phyloP scores from a whole-genome alignment of 2,113 vertebrate genomes.

The Mustela lutreola region DNA sequence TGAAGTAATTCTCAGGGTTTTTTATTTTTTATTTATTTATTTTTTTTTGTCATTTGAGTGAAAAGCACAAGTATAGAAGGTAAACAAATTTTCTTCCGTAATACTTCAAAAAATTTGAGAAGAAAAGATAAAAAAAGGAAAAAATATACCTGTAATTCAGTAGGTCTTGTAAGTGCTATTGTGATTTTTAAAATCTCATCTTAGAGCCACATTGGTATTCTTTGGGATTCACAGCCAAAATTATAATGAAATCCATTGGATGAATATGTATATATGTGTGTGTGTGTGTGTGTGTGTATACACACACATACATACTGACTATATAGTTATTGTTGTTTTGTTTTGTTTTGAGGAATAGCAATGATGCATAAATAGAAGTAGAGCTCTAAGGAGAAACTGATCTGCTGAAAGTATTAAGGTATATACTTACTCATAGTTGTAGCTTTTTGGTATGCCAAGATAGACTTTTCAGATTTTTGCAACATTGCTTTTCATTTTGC shows the following conservation, averaged over 20 bases:
- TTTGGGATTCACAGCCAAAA: background rate
- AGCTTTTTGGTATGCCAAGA: constrained; percentile 41
- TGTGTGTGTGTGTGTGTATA: background rate
- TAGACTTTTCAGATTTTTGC: constrained; percentile 67
- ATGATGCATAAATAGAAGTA: background rate
- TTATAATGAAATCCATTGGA: constrained; percentile 19
- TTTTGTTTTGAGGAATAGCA: background rate
- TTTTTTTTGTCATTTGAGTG: background rate
- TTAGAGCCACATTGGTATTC: constrained; percentile 36
- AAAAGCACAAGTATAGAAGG: background rate
- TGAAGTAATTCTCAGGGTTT: background rate
- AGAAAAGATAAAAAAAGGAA: background rate
- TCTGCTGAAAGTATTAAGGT: background rate
- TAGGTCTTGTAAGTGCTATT: background rate
- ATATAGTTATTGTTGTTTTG: background rate
- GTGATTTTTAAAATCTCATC: background rate
- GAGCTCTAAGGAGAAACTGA: constrained; percentile 3
- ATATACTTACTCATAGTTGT: background rate
- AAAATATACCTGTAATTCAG: background rate
- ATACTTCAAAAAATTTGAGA: background rate
- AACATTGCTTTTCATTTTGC: constrained; percentile 72
- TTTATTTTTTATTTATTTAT: no score
- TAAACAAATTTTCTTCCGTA: background rate
- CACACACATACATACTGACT: background rate
- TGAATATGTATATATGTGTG: background rate